Evolutionary conservation across 2,888 invertebrate genomes (phyloP), one percentile per base, ranked within the genome.

Genomic region (Napeogenes inachia): DNA sequence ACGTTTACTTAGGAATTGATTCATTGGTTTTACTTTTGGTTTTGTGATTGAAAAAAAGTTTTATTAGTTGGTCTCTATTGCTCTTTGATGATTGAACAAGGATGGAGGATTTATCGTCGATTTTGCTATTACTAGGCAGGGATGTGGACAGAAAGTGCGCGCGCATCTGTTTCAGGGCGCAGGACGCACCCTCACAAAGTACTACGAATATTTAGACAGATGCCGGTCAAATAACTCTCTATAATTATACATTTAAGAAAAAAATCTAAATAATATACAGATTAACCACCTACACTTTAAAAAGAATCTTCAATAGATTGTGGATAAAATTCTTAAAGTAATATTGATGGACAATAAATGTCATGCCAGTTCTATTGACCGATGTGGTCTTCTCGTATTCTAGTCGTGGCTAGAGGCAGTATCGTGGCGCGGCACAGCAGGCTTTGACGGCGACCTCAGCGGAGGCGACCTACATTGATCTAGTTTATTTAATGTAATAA

Each of bases 161-260:
- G 88, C 89, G 89, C 89, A 89, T 71, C 67, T 73, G 70, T 81
- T 83, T 80, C 82, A 89, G 83, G 78, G 89, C 89, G 89, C 89
- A 89, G 87, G 89, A 85, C 87, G 77, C 79, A 75, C 74, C 84
- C 79, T 77, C 66, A 56, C 60, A 61, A 68, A 81, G 86, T 73
- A 70, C 70, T 87, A 86, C 61, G 69, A 87, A 87, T 65, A 57
- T 75, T 74, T 84, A 89, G 89, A 89, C 74, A 68, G 50, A 68
- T 61, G 47, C 54, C 4, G 53, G 10, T 59, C 4, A 56, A 54
- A 38, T 60, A 63, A 58, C 57, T 57, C 13, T 33, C 2, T 13
- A 5, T 10, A 32, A 10, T 45, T 30, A 54, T 38, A 54, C 32
- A 21, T 30, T 12, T 46, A 13, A 50, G 32, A 5, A 8, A 56